These are phyloP conservation scores for Scaptodrosophila lebanonensis DNA, from an alignment of 1,140 invertebrate genomes.

Conservation along the genomic window DNA sequence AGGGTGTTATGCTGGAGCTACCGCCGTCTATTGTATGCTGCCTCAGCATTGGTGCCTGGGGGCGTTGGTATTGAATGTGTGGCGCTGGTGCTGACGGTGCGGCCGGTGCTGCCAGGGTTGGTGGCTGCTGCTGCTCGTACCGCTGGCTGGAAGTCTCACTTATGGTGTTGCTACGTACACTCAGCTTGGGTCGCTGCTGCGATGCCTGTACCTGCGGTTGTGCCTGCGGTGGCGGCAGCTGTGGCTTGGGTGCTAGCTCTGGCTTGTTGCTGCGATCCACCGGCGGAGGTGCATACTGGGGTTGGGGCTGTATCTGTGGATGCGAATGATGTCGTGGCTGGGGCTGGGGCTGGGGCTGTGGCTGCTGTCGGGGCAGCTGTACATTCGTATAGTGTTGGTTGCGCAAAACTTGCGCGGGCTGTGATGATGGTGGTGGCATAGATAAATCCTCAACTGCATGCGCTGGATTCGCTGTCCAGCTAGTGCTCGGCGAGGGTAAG, in stretches of 20 bases:
- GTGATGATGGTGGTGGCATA: background rate
- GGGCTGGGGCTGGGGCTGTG: background rate
- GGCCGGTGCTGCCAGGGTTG: constrained; percentile 21
- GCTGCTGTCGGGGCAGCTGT: background rate
- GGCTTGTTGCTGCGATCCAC: constrained; percentile 8
- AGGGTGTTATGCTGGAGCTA: too few relatives aligned
- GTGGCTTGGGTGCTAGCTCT: constrained; percentile 8
- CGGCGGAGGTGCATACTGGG: constrained; percentile 7
- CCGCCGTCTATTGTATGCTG: background rate
- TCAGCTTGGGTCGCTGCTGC: constrained; percentile 28
- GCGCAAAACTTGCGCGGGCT: too few relatives aligned
- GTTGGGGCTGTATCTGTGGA: background rate
- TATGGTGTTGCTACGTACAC: constrained; percentile 47
- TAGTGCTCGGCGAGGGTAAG: constrained; percentile 38
- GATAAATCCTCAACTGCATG: constrained; percentile 13
- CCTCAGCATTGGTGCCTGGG: constrained; percentile 1
- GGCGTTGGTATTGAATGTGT: constrained; percentile 1
- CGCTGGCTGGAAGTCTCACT: constrained; percentile 14
- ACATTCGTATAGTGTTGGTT: too few relatives aligned
- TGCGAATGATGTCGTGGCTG: background rate
- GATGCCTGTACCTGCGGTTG: constrained; percentile 1
- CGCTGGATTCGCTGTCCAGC: constrained; percentile 68
- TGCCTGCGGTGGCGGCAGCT: constrained; percentile 10
- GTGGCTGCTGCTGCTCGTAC: background rate
- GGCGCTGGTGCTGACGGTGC: background rate